Base-by-base conservation (phyloP, 2,113 vertebrate species). In the Coregonus clupeaformis region DNA sequence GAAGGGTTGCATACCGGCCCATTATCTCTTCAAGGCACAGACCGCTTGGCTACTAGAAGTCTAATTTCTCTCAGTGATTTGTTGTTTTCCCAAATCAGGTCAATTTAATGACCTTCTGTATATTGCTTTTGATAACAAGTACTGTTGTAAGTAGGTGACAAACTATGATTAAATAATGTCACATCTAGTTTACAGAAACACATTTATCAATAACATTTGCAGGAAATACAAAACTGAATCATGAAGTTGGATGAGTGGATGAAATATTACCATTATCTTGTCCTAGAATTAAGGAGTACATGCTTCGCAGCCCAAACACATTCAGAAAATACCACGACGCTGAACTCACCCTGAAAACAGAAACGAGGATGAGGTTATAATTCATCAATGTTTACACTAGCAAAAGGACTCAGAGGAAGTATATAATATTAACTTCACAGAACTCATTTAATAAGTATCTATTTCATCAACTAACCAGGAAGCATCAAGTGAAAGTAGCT, bases 251-350 rank as follows among this genome's bases (percentile, higher is more conserved):
- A 32, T 18, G 16, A 42, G 62, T 13, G 11, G 62, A 64, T 6
- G 6, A 47, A 42, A 47, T 68, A 49, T 87, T 95, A 99, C 98
- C 98, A 79, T 99, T 99, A 84, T 99, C 98, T 89, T 99, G 98
- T 83, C 98, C 98, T 72, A 99, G 91, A 82, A 99, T 98, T 78
- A 99, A 92, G 0, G 97, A 98, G 80, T 99, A 99, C 94, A 99
- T 98, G 94, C 98, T 99, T 85, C 98, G 92, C 77, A 99, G 95
- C 85, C 98, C 98, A 94, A 99, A 99, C 13, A 99, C 98, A 80
- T 99, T 99, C 80, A 99, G 92, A 87, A 99, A 99, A 89, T 99
- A 99, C 98, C 98, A 99, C 18, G 98, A 99, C 42, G 98, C 98
- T 75, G 98, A 99, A 89, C 98, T 99, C 80, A 99, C 97, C 97